These are phyloP conservation scores for Callithrix jacchus DNA, from an alignment of 2,113 vertebrate genomes.

Conservation along the genomic window DNA sequence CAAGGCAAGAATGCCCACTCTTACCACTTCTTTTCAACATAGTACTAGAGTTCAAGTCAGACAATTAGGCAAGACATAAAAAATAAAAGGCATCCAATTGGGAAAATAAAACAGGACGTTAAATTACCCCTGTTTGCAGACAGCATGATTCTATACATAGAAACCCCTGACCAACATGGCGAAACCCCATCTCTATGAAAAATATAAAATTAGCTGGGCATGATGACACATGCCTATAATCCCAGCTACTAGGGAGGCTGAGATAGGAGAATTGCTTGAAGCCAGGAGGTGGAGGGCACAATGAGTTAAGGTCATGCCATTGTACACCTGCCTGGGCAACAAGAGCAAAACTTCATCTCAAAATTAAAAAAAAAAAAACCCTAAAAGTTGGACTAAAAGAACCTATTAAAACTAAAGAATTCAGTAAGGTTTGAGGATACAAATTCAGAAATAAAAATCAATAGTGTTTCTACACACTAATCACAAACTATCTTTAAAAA, in stretches of 20 bases:
- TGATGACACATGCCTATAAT: no score
- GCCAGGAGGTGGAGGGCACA: no score
- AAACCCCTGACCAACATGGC: not conserved
- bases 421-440: not conserved
- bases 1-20: not conserved
- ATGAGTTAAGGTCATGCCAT: no score
- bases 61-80: not conserved
- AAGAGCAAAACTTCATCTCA: no score
- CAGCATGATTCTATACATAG: not conserved
- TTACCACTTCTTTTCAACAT: not conserved
- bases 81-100: not conserved
- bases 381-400: not conserved
- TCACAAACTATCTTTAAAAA: not conserved
- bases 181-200: no score
- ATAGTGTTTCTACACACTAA: not conserved
- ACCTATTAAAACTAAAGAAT: not conserved
- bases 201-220: no score
- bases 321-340: no score
- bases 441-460: not conserved
- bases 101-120: not conserved
- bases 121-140: not conserved
- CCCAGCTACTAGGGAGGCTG: no score
- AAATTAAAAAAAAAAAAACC: no score
- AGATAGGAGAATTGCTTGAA: no score
- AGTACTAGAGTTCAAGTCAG: not conserved